Base-by-base conservation (phyloP, 1,140 invertebrate species). In the Lepidurus arcticus region DNA sequence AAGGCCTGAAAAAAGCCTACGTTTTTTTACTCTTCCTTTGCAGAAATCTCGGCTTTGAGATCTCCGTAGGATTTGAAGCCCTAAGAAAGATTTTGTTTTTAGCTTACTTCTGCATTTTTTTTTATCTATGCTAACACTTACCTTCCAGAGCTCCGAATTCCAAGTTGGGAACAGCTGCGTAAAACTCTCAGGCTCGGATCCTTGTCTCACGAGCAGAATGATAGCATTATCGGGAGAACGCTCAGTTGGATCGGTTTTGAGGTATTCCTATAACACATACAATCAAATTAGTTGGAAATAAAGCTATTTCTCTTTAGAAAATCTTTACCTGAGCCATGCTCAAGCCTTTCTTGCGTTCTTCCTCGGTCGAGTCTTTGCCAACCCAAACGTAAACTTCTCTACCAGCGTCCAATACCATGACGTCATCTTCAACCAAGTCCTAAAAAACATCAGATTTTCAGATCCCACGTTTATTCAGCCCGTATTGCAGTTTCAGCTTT, bases 331-430 rank as follows among this genome's bases (percentile, higher is more conserved):
- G 84, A 65, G 90, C 87, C 76, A 90, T 88, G n/a, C 86, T 83
- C 34, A 87, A 81, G n/a, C 87, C 86, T 24, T 87, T 86, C 78
- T 86, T 84, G 79, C 89, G 91, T 81, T 93, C 92, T 75, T 90
- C 87, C 42, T 88, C 87, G 11, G 89, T 88, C n/a, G 92, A 89
- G 26, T 90, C 90, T 76, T 88, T 86, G 34, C 93, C 93, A 76
- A 92, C 86, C 92, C 92, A 93, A 78, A 93, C 83, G 81, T 91
- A 93, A 2, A 94, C 84, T 82, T 91, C 90, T 83, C 91, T 89
- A 13, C 91, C 91, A 34, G 88, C 88, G 84, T 93, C 92, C 79
- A 93, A 81, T 11, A 93, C 85, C 88, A 92, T 93, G 0, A 92
- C 86, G 81, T 92, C 91, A 84, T 93, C 92, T 78, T 90, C 88